These are phyloP conservation scores for Campylomormyrus tamandua DNA, from an alignment of 2,113 vertebrate species.

Conservation along the genomic window DNA sequence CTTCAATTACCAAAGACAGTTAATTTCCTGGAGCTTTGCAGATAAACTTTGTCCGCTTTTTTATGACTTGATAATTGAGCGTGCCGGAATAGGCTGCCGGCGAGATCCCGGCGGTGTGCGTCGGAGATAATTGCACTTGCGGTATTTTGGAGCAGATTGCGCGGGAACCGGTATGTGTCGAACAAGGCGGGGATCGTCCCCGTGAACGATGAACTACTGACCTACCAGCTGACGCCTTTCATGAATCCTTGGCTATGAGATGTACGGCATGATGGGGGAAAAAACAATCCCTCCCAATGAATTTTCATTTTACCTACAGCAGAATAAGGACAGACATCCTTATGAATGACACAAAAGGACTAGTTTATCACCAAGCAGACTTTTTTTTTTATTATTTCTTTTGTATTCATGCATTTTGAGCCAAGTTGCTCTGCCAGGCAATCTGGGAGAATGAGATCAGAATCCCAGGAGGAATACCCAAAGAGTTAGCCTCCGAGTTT, in stretches of 20 bases:
- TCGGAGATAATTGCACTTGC: background rate
- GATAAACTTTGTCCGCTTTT: slow-evolving; percentile 16
- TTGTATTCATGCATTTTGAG: background rate
- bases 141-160: background rate
- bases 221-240: background rate
- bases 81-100: background rate
- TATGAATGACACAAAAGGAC: background rate
- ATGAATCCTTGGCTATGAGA: background rate
- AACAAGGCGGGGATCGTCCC: background rate
- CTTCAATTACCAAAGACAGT: slow-evolving; percentile 17
- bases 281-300: background rate
- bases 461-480: background rate
- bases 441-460: background rate
- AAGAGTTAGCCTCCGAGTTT: background rate
- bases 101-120: background rate
- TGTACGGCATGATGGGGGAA: background rate
- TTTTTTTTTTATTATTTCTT: background rate
- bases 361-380: background rate
- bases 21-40: slow-evolving; percentile 19
- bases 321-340: background rate
- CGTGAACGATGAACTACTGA: background rate
- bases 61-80: slow-evolving; percentile 19
- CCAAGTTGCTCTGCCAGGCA: background rate
- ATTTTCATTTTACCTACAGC: background rate
- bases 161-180: background rate